Evolutionary conservation across 2,888 invertebrate genomes (phyloP), one percentile per base, ranked within the genome.

Genomic region (Macrophya annulata): DNA sequence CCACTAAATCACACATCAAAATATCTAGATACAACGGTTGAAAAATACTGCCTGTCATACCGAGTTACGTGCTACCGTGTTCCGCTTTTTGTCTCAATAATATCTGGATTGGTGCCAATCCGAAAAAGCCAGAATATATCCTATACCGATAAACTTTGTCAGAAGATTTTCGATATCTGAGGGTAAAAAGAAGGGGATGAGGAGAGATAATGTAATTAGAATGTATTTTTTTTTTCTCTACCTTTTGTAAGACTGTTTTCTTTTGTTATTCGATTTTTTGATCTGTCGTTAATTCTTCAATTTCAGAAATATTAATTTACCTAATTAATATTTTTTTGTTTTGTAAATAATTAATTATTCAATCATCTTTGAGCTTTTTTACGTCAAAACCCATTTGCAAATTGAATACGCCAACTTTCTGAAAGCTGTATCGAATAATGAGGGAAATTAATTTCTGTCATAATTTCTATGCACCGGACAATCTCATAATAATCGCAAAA

Each of bases 21-120:
- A 25, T 48, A 6, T 48, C 76, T 25, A 31, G 25, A 15, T 76
- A 8, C 31, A 51, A 25, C 31, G 12, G 31, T 6, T 31, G 76
- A 4, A 51, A 76, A 76, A 76, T 76, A 76, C 31, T 31, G 17
- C 51, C 77, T 77, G 77, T 48, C 77, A 55, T 51, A 15, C 37
- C 17, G 55, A 48, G 31, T 77, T 37, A 77, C 77, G 77, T 37
- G 6, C 17, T 37, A 77, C 74, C 48, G 17, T 12, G 37, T 25
- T 12, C 21, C 0, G 6, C 17, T 37, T 21, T 31, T 77, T 77
- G 51, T 77, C 77, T 77, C 37, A 51, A 77, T 77, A 55, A 37
- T 77, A 77, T 77, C 51, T 51, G 31, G 48, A 48, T 55, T 17
- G 25, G 17, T 43, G 37, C 25, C 45, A 45, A 43, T 71, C 71